These are phyloP conservation scores for Polydrusus cervinus DNA, from an alignment of 2,888 invertebrate species.

Conservation along the genomic window DNA sequence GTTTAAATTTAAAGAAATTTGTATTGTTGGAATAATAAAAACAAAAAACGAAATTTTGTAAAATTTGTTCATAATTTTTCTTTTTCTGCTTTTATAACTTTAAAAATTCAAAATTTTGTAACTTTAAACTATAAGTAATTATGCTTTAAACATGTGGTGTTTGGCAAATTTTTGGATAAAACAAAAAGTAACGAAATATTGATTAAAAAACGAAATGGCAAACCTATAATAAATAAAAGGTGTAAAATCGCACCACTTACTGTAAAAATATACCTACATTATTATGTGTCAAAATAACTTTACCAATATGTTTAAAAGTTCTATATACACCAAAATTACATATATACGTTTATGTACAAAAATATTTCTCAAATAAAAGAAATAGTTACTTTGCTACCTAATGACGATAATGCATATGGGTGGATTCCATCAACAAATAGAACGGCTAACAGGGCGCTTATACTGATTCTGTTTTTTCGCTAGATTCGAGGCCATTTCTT, in stretches of 20 bases:
- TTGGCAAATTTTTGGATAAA: no score
- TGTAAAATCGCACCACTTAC: background rate
- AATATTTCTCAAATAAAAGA: constrained; percentile 22
- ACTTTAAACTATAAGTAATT: no score
- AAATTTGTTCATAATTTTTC: no score
- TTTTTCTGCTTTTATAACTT: no score
- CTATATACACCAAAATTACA: constrained; percentile 28
- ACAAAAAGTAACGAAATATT: no score
- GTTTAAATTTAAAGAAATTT: no score
- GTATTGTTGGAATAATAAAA: no score
- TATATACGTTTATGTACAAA: constrained; percentile 21
- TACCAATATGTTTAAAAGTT: constrained; percentile 10
- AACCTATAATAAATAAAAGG: background rate
- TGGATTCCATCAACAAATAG: constrained; percentile 23
- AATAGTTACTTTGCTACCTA: constrained; percentile 22
- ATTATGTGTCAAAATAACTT: constrained; percentile 26
- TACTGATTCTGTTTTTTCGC: constrained; percentile 6
- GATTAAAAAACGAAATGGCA: no score
- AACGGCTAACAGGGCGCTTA: constrained; percentile 28
- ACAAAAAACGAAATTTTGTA: no score
- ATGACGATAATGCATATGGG: constrained; percentile 28
- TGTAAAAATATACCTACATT: constrained; percentile 6
- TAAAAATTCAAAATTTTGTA: no score
- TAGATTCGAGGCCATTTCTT: constrained; percentile 35
- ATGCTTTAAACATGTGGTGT: no score